A percentile compares a stretch with the other conserved stretches of the same genome.
Conservation (phyloP, 2,113 vertebrate species). For the Neopipo cinnamomea region DNA sequence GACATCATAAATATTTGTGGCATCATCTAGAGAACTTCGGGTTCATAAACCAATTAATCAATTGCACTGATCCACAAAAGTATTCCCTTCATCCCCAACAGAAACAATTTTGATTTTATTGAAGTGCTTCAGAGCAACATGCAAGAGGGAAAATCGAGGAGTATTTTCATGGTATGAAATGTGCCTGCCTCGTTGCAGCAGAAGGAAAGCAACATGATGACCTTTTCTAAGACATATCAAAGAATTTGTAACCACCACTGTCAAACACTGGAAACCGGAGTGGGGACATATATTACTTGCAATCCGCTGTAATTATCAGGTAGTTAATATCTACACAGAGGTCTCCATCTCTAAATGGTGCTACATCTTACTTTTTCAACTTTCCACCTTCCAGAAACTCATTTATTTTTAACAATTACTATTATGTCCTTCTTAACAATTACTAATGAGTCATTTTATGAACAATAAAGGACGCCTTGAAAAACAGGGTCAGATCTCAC, state of each 20-base stretch:
- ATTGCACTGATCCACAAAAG: not conserved
- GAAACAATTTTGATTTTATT: not conserved
- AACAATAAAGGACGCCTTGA: not conserved
- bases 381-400: not conserved
- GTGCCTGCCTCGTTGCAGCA: not conserved
- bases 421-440: not conserved
- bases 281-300: not conserved
- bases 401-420: not conserved
- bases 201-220: not conserved
- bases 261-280: not conserved
- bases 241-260: not conserved
- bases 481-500: not conserved
- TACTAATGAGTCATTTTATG: not conserved
- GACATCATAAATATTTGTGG: conserved; percentile 45
- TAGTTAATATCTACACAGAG: not conserved
- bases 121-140: not conserved
- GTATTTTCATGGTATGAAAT: not conserved
- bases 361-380: not conserved
- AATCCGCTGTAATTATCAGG: not conserved
- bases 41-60: conserved; percentile 5
- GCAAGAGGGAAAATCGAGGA: not conserved
- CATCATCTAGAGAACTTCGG: not conserved
- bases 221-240: not conserved
- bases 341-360: not conserved
- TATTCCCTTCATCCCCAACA: not conserved